A percentile compares a stretch with the other conserved stretches of the same genome.
Conservation (phyloP, 2,797 vertebrate genomes). For the Enteromius anoplus region DNA sequence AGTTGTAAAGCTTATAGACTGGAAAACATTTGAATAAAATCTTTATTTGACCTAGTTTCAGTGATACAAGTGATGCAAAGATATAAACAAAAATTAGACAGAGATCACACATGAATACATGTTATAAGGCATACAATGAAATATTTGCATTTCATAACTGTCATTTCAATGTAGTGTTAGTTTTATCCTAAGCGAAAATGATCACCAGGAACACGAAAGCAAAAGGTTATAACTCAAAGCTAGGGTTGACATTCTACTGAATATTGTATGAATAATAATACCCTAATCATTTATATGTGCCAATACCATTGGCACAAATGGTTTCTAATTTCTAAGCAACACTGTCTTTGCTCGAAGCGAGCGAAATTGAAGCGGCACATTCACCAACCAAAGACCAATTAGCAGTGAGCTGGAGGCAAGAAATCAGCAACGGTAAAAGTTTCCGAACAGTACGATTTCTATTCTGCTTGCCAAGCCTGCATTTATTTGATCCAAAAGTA, state of each 20-base stretch:
- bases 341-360: background rate
- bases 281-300: background rate
- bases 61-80: constrained; percentile 7
- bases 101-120: constrained; percentile 19
- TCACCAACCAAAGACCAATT: background rate
- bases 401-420: background rate
- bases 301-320: background rate
- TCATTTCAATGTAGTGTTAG: constrained; percentile 46
- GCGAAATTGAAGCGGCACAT: background rate
- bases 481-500: background rate
- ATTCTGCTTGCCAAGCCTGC: background rate
- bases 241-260: constrained; percentile 4
- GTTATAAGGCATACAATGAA: constrained; percentile 49
- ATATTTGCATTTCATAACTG: background rate
- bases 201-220: background rate
- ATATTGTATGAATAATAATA: background rate
- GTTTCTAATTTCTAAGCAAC: background rate
- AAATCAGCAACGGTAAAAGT: background rate
- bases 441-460: too few species aligned
- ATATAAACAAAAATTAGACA: constrained; percentile 1
- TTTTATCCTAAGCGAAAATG: background rate
- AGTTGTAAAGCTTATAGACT: background rate
- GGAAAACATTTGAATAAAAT: constrained; percentile 5
- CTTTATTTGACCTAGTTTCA: constrained; percentile 10
- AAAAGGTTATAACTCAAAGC: background rate